A percentile compares a stretch with the other conserved stretches of the same genome.
Evolutionary conservation across 1,140 invertebrate species (phyloP).

Genomic region (Philaenus spumarius): DNA sequence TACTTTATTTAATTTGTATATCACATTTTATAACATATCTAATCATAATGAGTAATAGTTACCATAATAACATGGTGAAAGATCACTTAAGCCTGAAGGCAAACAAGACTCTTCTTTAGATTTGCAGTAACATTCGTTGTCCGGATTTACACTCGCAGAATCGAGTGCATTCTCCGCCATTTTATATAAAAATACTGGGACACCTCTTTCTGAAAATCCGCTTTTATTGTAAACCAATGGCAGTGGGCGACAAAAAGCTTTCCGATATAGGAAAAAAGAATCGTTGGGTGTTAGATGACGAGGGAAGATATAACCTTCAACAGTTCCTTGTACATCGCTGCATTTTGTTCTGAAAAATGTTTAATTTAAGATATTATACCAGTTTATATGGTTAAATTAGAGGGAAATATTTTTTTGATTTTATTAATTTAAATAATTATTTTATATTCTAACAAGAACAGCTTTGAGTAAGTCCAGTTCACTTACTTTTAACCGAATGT

Average conservation of each 20-base stretch:
- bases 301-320: conserved; percentile 45
- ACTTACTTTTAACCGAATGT: no score
- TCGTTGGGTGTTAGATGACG: conserved; percentile 44
- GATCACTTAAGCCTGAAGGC: conserved; percentile 52
- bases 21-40: background rate
- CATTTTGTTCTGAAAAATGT: background rate
- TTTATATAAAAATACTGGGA: conserved; percentile 42
- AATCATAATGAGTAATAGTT: conserved; percentile 34
- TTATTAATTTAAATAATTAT: no score
- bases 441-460: no score
- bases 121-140: conserved; percentile 56
- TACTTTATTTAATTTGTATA: no score
- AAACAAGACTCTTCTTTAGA: conserved; percentile 41
- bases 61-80: conserved; percentile 69
- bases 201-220: conserved; percentile 33
- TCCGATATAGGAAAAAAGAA: conserved; percentile 52
- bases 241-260: conserved; percentile 58
- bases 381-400: no score
- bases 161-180: conserved; percentile 49
- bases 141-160: conserved; percentile 42
- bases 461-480: no score
- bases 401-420: no score
- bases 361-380: no score
- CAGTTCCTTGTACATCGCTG: background rate
- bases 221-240: conserved; percentile 45